Conservation (phyloP, 2,113 vertebrate species). For the Mungos mungo region DNA sequence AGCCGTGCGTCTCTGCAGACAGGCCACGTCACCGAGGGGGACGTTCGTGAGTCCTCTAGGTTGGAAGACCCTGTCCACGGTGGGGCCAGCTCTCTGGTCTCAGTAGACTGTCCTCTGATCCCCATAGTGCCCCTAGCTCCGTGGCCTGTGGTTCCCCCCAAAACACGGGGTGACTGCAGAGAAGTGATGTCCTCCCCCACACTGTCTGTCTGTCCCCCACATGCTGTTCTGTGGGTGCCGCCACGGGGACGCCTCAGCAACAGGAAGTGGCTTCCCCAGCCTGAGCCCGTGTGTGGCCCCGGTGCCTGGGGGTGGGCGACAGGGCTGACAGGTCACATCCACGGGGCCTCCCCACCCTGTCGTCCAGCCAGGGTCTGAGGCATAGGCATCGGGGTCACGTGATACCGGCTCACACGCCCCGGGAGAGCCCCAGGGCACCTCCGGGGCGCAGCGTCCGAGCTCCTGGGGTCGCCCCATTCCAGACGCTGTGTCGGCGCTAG, state of each 20-base stretch:
- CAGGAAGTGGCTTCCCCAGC: not conserved
- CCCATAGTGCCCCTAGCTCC: not conserved
- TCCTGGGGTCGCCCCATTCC: not conserved
- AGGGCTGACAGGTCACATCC: not conserved
- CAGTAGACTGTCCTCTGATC: not conserved
- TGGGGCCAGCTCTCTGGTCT: not conserved
- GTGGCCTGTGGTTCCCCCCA: not conserved
- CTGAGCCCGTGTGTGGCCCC: not conserved
- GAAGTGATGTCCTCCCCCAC: not conserved
- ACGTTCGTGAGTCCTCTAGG: not conserved
- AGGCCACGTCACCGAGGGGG: not conserved
- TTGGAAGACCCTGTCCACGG: not conserved
- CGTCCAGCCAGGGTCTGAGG: not conserved
- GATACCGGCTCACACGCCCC: not conserved
- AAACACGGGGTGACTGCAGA: not conserved
- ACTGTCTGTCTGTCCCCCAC: not conserved
- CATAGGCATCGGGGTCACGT: no score
- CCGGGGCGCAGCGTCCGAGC: not conserved
- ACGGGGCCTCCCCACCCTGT: not conserved
- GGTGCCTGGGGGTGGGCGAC: not conserved
- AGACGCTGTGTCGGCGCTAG: accelerated
- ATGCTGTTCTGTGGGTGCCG: accelerated
- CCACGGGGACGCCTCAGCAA: not conserved
- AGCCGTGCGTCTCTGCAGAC: not conserved
- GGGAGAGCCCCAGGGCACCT: not conserved